Conservation (phyloP, 2,888 invertebrate genomes). For the Caenorhabditis sp. region DNA sequence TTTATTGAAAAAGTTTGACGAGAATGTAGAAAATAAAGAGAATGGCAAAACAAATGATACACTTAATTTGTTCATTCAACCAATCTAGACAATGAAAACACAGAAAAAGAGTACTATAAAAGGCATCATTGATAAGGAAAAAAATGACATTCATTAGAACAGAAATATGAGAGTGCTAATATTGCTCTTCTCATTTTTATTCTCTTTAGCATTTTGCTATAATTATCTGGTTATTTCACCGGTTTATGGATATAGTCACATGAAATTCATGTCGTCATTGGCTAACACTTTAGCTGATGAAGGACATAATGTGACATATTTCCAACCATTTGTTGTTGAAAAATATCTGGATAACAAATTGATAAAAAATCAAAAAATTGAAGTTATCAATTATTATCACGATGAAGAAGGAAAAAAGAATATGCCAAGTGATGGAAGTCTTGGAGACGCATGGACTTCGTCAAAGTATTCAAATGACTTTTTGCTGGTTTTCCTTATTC, state of each 20-base stretch:
- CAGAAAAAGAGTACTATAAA: too few relatives aligned
- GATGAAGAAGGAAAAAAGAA: conserved; percentile 19
- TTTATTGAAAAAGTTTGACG: too few relatives aligned
- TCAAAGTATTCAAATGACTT: conserved; percentile 15
- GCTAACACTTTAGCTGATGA: conserved; percentile 34
- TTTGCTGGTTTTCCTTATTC: background rate
- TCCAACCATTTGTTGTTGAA: conserved; percentile 33
- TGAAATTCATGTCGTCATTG: conserved; percentile 29
- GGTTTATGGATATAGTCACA: conserved; percentile 31
- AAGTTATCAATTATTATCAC: conserved; percentile 18
- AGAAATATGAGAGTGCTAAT: too few relatives aligned
- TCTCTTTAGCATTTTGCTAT: conserved; percentile 10
- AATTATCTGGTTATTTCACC: conserved; percentile 37
- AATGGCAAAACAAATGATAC: too few relatives aligned
- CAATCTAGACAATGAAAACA: too few relatives aligned
- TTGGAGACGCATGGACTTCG: conserved; percentile 20
- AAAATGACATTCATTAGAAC: too few relatives aligned
- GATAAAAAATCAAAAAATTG: conserved; percentile 11
- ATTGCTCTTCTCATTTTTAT: too few relatives aligned
- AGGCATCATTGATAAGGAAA: too few relatives aligned
- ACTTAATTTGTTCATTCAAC: too few relatives aligned
- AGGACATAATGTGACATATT: conserved; percentile 36
- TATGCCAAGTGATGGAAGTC: conserved; percentile 5
- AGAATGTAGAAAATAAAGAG: too few relatives aligned
- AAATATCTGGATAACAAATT: conserved; percentile 16